Conservation (phyloP, 2,888 invertebrate species). For the Emmelina monodactyla region DNA sequence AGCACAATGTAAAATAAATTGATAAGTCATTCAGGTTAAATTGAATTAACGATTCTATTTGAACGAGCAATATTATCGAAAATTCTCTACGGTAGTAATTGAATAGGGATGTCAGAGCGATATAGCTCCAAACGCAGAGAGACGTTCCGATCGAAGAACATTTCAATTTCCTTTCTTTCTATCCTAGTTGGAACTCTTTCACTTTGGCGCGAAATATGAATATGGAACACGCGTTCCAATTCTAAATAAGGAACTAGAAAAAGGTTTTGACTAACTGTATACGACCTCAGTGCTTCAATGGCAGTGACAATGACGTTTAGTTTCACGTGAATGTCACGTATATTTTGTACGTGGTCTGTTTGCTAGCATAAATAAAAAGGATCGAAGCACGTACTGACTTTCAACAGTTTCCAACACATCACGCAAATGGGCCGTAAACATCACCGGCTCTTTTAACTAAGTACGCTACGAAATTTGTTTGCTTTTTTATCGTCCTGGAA, state of each 20-base stretch:
- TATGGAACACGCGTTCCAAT: slow-evolving; percentile 41
- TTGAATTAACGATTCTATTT: no score
- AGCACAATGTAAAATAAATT: no score
- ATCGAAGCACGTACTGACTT: slow-evolving; percentile 36
- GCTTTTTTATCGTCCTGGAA: background rate
- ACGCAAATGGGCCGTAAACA: slow-evolving; percentile 1
- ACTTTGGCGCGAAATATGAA: slow-evolving; percentile 37
- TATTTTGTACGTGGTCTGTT: slow-evolving; percentile 37
- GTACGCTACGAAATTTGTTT: background rate
- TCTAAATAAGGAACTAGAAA: slow-evolving; percentile 37
- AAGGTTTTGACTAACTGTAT: slow-evolving; percentile 55
- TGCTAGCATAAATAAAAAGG: slow-evolving; percentile 20
- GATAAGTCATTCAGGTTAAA: no score
- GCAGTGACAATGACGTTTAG: slow-evolving; percentile 53
- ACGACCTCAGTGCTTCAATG: slow-evolving; percentile 50
- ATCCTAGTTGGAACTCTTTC: slow-evolving; percentile 27
- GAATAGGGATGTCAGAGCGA: background rate
- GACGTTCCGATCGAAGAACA: slow-evolving; percentile 14
- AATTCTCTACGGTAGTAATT: no score
- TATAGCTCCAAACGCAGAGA: background rate
- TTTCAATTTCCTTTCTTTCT: slow-evolving; percentile 19
- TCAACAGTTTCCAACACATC: slow-evolving; percentile 31
- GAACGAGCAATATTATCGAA: no score
- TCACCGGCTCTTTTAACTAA: slow-evolving; percentile 1
- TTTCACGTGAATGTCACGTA: slow-evolving; percentile 49